These are phyloP conservation scores for Phlogophora meticulosa DNA, from an alignment of 2,888 invertebrate species.

Conservation along the genomic window DNA sequence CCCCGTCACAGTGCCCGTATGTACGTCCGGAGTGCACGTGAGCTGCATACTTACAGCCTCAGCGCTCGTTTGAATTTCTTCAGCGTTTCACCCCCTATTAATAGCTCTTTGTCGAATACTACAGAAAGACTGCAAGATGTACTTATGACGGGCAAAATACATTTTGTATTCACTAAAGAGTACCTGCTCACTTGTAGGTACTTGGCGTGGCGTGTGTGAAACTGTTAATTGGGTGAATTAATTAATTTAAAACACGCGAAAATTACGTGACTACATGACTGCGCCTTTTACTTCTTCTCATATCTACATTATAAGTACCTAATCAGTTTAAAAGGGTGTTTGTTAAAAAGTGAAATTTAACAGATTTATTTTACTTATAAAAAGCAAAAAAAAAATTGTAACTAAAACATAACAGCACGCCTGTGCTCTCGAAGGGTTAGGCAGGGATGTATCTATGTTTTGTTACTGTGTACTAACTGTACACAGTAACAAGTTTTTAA, in stretches of 20 bases:
- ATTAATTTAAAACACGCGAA: slow-evolving; percentile 60
- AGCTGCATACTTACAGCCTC: slow-evolving; percentile 72
- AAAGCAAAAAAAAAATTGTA: too few species aligned
- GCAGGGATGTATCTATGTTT: too few species aligned
- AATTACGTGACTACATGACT: slow-evolving; percentile 47
- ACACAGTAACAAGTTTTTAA: too few species aligned
- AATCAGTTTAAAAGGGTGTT: slow-evolving; percentile 10
- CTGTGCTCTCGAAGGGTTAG: too few species aligned
- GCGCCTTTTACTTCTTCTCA: slow-evolving; percentile 15
- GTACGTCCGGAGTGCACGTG: slow-evolving; percentile 71
- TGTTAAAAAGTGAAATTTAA: too few species aligned
- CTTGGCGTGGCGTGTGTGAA: slow-evolving; percentile 54
- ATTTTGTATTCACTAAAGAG: slow-evolving; percentile 48
- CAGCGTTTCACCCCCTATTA: slow-evolving; percentile 76
- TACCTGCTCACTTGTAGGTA: slow-evolving; percentile 9
- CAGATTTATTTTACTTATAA: too few species aligned
- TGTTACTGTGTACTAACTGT: too few species aligned
- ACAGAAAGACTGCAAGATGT: slow-evolving; percentile 45
- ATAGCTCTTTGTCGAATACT: slow-evolving; percentile 70
- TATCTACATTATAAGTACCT: slow-evolving; percentile 21
- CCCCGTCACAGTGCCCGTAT: slow-evolving; percentile 34
- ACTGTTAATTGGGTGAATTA: slow-evolving; percentile 63
- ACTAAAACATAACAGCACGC: too few species aligned
- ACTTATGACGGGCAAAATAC: slow-evolving; percentile 27
- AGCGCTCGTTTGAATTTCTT: slow-evolving; percentile 77